Percentiles rank a stretch among this genome's conserved stretches.
Conservation (phyloP, 2,888 invertebrate genomes). For the Leistus spinibarbis region DNA sequence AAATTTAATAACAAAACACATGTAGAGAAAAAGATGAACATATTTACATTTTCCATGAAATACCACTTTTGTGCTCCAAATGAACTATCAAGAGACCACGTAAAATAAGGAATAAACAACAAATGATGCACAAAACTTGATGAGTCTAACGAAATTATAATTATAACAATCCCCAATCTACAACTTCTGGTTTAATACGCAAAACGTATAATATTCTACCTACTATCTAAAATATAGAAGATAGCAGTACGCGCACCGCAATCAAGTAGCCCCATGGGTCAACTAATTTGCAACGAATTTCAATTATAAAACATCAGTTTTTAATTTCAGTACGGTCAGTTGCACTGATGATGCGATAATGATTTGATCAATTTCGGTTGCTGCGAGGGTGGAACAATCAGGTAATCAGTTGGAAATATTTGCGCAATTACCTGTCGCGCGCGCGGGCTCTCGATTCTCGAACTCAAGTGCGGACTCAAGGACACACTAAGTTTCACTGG, state of each 20-base stretch:
- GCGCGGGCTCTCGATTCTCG: too few species aligned
- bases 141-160: not conserved
- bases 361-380: not conserved
- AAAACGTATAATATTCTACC: too few species aligned
- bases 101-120: not conserved
- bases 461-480: too few species aligned
- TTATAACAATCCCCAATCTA: not conserved
- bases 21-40: too few species aligned
- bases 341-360: not conserved
- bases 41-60: too few species aligned
- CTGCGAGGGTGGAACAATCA: not conserved
- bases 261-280: not conserved
- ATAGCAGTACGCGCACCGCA: not conserved
- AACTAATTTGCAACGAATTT: not conserved
- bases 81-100: too few species aligned
- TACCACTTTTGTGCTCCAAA: too few species aligned
- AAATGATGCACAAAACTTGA: not conserved
- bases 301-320: not conserved
- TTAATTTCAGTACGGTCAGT: not conserved
- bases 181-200: too few species aligned
- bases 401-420: not conserved
- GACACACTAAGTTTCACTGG: too few species aligned
- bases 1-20: too few species aligned
- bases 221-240: too few species aligned
- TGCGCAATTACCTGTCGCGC: not conserved